Evolutionary conservation across 2,113 vertebrate species (phyloP), one percentile per base, ranked within the genome.

Genomic region (Cavia porcellus): DNA sequence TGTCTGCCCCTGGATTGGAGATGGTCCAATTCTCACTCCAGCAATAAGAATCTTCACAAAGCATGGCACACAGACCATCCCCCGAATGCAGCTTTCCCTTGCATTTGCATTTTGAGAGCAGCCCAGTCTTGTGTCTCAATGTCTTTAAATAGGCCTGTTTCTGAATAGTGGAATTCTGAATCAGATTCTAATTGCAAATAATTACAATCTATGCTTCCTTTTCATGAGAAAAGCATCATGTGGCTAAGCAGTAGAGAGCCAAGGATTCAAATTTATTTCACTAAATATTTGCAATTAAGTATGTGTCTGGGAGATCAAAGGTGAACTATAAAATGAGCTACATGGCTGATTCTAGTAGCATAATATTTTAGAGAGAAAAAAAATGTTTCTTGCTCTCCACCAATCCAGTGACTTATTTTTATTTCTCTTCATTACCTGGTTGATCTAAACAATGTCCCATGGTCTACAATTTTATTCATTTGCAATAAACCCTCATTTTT

Each of bases 121-220:
- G 55, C 55, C 4, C 68, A 59, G 64, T 45, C 61, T 80, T 82
- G n/a, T 32, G 38, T 90, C 77, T 95, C 45, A 15, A 11, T 38
- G 32, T 93, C 82, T 95, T 80, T 95, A 91, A 85, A 61, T 38
- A 74, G 38, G 59, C 35, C 42, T 64, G 52, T 25, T 89, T 80
- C 64, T 72, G n/a, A 93, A 94, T 22, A 25, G 62, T 89, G 47
- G 38, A 59, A 38, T 66, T 87, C 87, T 66, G 90, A 95, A 75
- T 95, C 91, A 52, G 90, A 95, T 88, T 93, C 88, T 91, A 96
- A 96, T 80, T 88, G 57, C 62, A 93, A 93, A 91, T 59, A 84
- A 96, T 59, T 95, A 96, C 30, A 90, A 93, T 66, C 38, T 75
- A 77, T 95, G 42, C 70, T 91, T 85, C 75, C 32, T 87, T 66